These are phyloP conservation scores for Capitulum mitella DNA, from an alignment of 2,888 invertebrate species.

Conservation along the genomic window DNA sequence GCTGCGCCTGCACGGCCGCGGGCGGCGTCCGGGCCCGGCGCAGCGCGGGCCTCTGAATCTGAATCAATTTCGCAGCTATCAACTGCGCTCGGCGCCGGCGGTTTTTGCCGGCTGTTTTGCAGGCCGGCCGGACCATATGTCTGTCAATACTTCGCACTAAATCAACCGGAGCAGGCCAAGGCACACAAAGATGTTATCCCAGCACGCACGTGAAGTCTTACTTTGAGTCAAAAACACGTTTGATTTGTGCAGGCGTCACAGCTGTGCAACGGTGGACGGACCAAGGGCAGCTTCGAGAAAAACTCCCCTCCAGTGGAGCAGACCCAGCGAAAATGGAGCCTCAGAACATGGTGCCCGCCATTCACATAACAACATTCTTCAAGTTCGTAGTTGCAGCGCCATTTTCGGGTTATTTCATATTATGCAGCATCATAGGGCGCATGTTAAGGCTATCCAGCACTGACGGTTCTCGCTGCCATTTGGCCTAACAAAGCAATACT, in stretches of 20 bases:
- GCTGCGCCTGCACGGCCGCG: neutral
- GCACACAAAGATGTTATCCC: constrained; percentile 13
- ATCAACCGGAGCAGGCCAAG: neutral
- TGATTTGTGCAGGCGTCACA: neutral
- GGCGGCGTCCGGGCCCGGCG: too few species aligned
- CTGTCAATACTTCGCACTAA: constrained; percentile 12
- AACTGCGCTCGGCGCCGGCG: neutral
- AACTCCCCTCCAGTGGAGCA: too few species aligned
- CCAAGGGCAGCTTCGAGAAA: neutral
- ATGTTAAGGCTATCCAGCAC: too few species aligned
- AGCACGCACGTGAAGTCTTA: constrained; percentile 17
- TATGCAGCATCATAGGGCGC: too few species aligned
- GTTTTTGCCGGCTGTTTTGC: constrained; percentile 9
- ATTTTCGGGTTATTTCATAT: too few species aligned
- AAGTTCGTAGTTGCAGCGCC: too few species aligned
- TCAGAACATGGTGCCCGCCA: too few species aligned
- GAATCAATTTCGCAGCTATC: constrained; percentile 19
- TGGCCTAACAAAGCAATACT: too few species aligned
- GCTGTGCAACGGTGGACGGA: neutral
- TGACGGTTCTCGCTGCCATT: too few species aligned
- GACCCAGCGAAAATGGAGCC: too few species aligned
- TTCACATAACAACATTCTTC: too few species aligned
- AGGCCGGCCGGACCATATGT: neutral
- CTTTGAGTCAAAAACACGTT: constrained; percentile 4
- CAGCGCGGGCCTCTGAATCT: neutral